These are phyloP conservation scores for Thaumetopoea pityocampa DNA, from an alignment of 1,140 invertebrate species.

Conservation along the genomic window DNA sequence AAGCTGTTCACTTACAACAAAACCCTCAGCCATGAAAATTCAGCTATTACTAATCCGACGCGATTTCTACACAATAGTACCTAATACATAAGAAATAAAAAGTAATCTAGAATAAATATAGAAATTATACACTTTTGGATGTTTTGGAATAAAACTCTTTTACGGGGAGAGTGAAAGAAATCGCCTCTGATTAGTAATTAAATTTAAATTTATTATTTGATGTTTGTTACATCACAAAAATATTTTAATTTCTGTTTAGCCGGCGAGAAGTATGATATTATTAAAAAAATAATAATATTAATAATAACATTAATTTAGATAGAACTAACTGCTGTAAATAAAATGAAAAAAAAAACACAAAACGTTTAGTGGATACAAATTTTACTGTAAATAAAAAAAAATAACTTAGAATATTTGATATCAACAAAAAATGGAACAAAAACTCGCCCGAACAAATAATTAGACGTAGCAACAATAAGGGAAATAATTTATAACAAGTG, in stretches of 20 bases:
- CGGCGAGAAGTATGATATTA: slow-evolving; percentile 39
- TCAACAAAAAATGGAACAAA: slow-evolving; percentile 66
- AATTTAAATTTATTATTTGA: slow-evolving; percentile 13
- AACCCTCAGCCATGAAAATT: slow-evolving; percentile 76
- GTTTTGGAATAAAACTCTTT: slow-evolving; percentile 31
- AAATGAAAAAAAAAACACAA: no score
- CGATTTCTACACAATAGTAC: slow-evolving; percentile 51
- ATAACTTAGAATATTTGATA: slow-evolving; percentile 50
- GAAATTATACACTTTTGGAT: slow-evolving; percentile 25
- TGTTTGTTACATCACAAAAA: slow-evolving; percentile 18
- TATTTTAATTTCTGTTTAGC: slow-evolving; percentile 22
- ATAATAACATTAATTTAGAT: slow-evolving; percentile 53
- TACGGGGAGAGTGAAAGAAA: slow-evolving; percentile 49
- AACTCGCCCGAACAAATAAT: slow-evolving; percentile 70
- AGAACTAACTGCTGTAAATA: slow-evolving; percentile 69
- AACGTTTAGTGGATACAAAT: slow-evolving; percentile 50
- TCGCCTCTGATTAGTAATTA: slow-evolving; percentile 68
- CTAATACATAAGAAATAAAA: no score
- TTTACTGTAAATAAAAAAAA: slow-evolving; percentile 62
- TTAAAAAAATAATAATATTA: slow-evolving; percentile 15
- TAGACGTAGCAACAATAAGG: slow-evolving; percentile 46
- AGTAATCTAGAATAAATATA: no score
- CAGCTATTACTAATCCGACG: slow-evolving; percentile 76
- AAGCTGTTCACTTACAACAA: slow-evolving; percentile 70
- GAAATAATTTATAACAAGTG: slow-evolving; percentile 46